Evolutionary conservation across 1,140 invertebrate genomes (phyloP).

Genomic region (Caerostris darwini): DNA sequence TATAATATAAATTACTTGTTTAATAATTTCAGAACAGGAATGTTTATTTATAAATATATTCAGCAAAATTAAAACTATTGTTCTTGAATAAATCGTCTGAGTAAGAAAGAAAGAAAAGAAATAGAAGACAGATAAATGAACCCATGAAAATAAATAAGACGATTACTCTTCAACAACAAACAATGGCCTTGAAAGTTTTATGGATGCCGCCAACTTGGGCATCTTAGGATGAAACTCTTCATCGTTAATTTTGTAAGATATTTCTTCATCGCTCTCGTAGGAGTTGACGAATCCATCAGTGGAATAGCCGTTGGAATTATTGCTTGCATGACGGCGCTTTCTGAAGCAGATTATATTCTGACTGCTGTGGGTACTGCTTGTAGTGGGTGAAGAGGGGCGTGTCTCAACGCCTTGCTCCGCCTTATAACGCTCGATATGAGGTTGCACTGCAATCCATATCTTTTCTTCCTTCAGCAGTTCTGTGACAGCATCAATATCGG

Average conservation of each 20-base stretch:
- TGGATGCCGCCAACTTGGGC: slow-evolving; percentile 5
- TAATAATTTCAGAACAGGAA: too few species aligned
- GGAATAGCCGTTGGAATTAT: slow-evolving; percentile 38
- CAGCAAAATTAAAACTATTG: neutral
- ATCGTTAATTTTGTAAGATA: neutral
- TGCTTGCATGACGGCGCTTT: slow-evolving; percentile 56
- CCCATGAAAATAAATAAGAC: slow-evolving; percentile 7
- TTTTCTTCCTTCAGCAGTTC: slow-evolving; percentile 85
- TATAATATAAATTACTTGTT: too few species aligned
- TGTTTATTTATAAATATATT: too few species aligned
- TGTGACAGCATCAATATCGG: slow-evolving; percentile 86
- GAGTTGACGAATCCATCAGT: slow-evolving; percentile 5
- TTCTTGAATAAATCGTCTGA: neutral
- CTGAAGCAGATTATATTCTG: neutral
- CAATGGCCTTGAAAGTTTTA: slow-evolving; percentile 35
- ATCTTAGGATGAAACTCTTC: slow-evolving; percentile 35
- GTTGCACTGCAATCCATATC: slow-evolving; percentile 84
- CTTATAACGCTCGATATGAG: slow-evolving; percentile 78
- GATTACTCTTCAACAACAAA: slow-evolving; percentile 56
- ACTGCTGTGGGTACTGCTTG: slow-evolving; percentile 58
- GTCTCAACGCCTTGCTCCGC: slow-evolving; percentile 77
- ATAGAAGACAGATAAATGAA: neutral
- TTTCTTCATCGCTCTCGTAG: slow-evolving; percentile 19
- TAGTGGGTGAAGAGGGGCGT: slow-evolving; percentile 78
- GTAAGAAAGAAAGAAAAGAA: neutral